Conservation (phyloP, 1,140 invertebrate genomes). For the Neodiprion fabricii region DNA sequence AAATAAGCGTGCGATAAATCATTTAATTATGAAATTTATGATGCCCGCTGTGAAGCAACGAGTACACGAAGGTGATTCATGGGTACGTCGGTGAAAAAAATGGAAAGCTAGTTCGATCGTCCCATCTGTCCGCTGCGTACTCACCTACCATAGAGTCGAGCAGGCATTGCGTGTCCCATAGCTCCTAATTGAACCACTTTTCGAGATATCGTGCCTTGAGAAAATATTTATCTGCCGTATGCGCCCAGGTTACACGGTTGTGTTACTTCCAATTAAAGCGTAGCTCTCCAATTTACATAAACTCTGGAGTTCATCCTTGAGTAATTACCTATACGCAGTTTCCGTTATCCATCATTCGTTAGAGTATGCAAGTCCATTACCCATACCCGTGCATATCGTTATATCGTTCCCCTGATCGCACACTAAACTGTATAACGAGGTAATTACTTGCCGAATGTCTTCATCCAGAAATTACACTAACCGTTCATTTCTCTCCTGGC, state of each 20-base stretch:
- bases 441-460: too few relatives aligned
- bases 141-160: not conserved
- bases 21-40: constrained; percentile 3
- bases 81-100: not conserved
- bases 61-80: not conserved
- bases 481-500: not conserved
- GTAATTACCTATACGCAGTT: too few relatives aligned
- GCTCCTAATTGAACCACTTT: constrained; percentile 5
- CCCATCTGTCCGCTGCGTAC: not conserved
- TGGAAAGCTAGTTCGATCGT: not conserved
- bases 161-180: not conserved
- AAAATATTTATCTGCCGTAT: not conserved
- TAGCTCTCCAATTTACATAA: not conserved
- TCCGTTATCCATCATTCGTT: too few relatives aligned
- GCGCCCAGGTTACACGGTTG: not conserved
- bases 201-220: not conserved
- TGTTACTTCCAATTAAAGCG: not conserved
- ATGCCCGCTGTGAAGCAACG: not conserved
- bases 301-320: too few relatives aligned
- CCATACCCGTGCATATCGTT: too few relatives aligned
- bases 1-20: not conserved
- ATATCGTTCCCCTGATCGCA: too few relatives aligned
- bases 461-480: too few relatives aligned
- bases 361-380: too few relatives aligned
- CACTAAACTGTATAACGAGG: too few relatives aligned